phyloP scores from a whole-genome alignment of 2,888 invertebrate species.

The Drosophila barbarae region DNA sequence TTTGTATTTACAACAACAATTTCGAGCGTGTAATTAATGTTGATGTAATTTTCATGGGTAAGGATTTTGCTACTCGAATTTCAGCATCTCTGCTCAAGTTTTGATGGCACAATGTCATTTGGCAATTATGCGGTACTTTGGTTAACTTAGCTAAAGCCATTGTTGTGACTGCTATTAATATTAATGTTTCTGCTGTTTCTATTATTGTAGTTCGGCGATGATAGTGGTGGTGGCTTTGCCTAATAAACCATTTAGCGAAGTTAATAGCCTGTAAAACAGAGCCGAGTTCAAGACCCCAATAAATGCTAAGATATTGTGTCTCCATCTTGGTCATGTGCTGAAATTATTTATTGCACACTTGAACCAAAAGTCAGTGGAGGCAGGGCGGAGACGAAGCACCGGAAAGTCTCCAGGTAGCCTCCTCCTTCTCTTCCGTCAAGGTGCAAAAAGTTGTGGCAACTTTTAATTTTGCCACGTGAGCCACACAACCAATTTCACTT shows the following conservation, averaged over 20 bases:
- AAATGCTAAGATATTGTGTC: constrained; percentile 36
- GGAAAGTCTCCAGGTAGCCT: not conserved
- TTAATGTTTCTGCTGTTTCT: constrained; percentile 35
- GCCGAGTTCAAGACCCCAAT: constrained; percentile 61
- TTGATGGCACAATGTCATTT: constrained; percentile 39
- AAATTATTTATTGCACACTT: constrained; percentile 51
- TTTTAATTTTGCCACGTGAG: constrained; percentile 45
- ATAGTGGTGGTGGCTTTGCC: constrained; percentile 35
- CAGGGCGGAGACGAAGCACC: constrained; percentile 7
- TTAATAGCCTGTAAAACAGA: constrained; percentile 69
- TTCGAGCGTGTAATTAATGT: not conserved
- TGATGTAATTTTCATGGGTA: constrained; percentile 6
- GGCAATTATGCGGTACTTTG: constrained; percentile 30
- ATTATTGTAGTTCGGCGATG: constrained; percentile 31
- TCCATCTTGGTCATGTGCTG: constrained; percentile 19
- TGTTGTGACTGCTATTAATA: constrained; percentile 21
- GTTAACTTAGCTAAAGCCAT: constrained; percentile 23
- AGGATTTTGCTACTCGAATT: constrained; percentile 15
- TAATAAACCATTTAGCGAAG: constrained; percentile 67
- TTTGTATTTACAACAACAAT: not conserved
- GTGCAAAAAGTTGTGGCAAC: constrained; percentile 57
- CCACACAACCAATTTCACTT: constrained; percentile 48
- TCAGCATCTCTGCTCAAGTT: constrained; percentile 23
- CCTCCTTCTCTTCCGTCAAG: constrained; percentile 3
- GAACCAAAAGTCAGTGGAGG: constrained; percentile 44